A percentile compares a stretch with the other conserved stretches of the same genome.
Evolutionary conservation across 2,797 vertebrate genomes (phyloP).

Genomic region (Lacerta bilineata): DNA sequence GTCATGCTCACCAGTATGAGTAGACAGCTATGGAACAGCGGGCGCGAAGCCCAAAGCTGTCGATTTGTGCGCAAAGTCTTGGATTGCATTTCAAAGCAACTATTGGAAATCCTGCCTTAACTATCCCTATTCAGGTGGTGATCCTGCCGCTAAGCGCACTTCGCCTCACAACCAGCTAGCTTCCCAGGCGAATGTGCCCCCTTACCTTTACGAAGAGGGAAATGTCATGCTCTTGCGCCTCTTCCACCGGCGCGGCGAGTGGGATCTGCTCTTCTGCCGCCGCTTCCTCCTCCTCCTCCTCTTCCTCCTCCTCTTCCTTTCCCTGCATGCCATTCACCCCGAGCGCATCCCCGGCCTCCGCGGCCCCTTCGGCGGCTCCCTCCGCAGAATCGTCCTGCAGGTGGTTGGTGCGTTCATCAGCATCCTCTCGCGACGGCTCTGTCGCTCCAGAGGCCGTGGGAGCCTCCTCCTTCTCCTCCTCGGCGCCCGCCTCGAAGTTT

Average conservation of each 20-base stretch:
- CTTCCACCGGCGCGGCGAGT: neutral
- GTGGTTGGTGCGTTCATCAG: conserved; percentile 45
- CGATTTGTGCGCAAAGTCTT: neutral
- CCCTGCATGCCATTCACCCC: conserved; percentile 14
- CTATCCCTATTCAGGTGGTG: neutral
- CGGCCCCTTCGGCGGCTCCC: neutral
- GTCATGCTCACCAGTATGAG: neutral
- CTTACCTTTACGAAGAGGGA: conserved; percentile 85
- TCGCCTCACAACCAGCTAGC: neutral
- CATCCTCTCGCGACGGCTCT: neutral
- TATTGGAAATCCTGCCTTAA: neutral
- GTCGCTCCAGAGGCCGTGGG: neutral
- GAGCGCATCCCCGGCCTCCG: neutral
- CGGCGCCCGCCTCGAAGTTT: neutral
- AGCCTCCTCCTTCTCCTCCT: neutral
- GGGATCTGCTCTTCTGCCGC: conserved; percentile 9
- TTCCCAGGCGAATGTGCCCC: rapidly evolving
- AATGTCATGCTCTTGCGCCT: conserved; percentile 80
- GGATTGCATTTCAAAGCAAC: neutral
- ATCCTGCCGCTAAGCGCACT: no score
- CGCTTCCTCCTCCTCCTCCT: conserved; percentile 25
- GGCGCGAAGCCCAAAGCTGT: neutral
- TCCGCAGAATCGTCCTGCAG: neutral
- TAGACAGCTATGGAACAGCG: neutral
- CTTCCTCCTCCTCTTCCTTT: conserved; percentile 28